phyloP scores from a whole-genome alignment of 2,797 vertebrate genomes.

The Benthosema pterotum region DNA sequence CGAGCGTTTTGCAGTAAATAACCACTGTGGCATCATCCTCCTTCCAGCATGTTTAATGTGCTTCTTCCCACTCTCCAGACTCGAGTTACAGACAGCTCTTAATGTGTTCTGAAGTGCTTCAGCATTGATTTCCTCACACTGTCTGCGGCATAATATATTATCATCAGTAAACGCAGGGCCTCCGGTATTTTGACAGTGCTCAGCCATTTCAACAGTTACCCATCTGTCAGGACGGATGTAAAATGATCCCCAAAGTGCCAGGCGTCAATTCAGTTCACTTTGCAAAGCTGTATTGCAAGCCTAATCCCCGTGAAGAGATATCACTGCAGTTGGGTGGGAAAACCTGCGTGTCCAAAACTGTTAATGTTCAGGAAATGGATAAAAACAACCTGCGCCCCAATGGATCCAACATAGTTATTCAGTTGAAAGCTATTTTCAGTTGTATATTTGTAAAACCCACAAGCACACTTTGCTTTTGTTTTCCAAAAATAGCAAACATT shows the following conservation, averaged over 20 bases:
- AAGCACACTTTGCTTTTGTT: too few relatives aligned
- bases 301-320: constrained; percentile 15
- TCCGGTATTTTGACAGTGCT: constrained; percentile 24
- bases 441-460: too few relatives aligned
- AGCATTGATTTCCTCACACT: constrained; percentile 18
- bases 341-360: too few relatives aligned
- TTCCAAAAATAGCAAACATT: too few relatives aligned
- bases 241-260: constrained; percentile 31
- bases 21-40: constrained; percentile 9
- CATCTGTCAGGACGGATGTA: constrained; percentile 20
- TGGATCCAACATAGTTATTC: too few relatives aligned
- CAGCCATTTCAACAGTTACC: constrained; percentile 5
- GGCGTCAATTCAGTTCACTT: constrained; percentile 15
- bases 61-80: background rate
- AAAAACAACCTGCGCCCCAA: too few relatives aligned
- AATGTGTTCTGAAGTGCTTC: constrained; percentile 5
- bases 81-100: constrained; percentile 5
- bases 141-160: constrained; percentile 20
- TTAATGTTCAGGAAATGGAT: too few relatives aligned
- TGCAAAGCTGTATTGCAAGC: constrained; percentile 4
- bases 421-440: too few relatives aligned
- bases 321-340: constrained; percentile 1
- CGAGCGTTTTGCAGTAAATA: background rate
- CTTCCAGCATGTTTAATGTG: constrained; percentile 3
- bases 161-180: constrained; percentile 20